phyloP scores from a whole-genome alignment of 1,140 invertebrate genomes.

The Drosophila melanogaster region DNA sequence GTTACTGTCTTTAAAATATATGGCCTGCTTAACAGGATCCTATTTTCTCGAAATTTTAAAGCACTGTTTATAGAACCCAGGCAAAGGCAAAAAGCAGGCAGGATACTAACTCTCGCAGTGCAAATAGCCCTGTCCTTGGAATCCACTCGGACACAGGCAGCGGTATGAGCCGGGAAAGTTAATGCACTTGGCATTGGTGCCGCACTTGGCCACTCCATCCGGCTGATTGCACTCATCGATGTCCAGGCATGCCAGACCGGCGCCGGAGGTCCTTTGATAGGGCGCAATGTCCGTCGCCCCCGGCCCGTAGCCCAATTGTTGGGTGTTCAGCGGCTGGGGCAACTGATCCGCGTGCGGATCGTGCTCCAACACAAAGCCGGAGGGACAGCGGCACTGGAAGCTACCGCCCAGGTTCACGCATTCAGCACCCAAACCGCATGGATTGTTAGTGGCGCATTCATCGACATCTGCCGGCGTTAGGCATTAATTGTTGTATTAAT shows the following conservation, averaged over 20 bases:
- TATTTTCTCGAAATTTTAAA: no score
- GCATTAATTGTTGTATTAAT: slow-evolving; percentile 72
- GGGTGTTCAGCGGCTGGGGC: slow-evolving; percentile 31
- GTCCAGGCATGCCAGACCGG: slow-evolving; percentile 86
- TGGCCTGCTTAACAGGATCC: no score
- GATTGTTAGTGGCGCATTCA: slow-evolving; percentile 92
- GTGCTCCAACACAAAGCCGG: slow-evolving; percentile 86
- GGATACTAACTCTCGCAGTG: slow-evolving; percentile 93
- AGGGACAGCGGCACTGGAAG: slow-evolving; percentile 90
- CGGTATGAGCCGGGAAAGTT: slow-evolving; percentile 97
- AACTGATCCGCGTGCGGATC: slow-evolving; percentile 61
- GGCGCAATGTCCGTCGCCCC: slow-evolving; percentile 44
- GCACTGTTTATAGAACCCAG: slow-evolving; percentile 18
- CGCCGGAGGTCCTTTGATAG: slow-evolving; percentile 54
- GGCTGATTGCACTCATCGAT: slow-evolving; percentile 90
- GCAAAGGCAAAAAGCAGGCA: slow-evolving; percentile 36
- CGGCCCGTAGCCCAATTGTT: slow-evolving; percentile 64
- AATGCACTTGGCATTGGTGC: slow-evolving; percentile 95
- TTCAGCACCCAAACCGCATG: slow-evolving; percentile 89
- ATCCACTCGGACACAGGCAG: slow-evolving; percentile 94
- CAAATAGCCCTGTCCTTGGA: slow-evolving; percentile 94
- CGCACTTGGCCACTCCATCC: slow-evolving; percentile 88
- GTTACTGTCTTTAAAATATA: no score
- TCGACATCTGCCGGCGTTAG: slow-evolving; percentile 89
- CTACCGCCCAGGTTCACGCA: slow-evolving; percentile 91